Conservation (phyloP, 1,140 invertebrate genomes). For the Platorchestia sp. region DNA sequence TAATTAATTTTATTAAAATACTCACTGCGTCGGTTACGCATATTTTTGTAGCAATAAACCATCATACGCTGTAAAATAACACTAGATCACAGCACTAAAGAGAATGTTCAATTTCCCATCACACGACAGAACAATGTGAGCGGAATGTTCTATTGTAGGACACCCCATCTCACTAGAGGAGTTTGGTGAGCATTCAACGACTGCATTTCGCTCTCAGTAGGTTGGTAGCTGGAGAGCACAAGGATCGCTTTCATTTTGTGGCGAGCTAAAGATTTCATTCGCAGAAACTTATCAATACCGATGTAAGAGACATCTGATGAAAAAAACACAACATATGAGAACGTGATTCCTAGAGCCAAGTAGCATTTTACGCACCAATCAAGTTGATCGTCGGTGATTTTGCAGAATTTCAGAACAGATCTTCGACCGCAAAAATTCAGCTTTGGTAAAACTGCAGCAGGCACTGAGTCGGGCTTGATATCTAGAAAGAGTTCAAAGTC, state of each 20-base stretch:
- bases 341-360: not conserved
- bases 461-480: not conserved
- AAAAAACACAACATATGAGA: not conserved
- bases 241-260: not conserved
- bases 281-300: not conserved
- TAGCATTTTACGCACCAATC: conserved; percentile 21
- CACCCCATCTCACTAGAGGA: not conserved
- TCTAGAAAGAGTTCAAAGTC: conserved; percentile 21
- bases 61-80: too few relatives aligned
- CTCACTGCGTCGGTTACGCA: too few relatives aligned
- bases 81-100: too few relatives aligned
- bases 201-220: not conserved
- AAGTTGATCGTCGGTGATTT: not conserved
- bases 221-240: conserved; percentile 6
- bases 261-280: not conserved
- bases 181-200: not conserved
- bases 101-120: too few relatives aligned
- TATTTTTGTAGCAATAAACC: too few relatives aligned
- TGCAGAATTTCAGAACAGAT: not conserved
- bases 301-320: not conserved
- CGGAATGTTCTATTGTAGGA: not conserved
- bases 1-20: too few relatives aligned
- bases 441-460: not conserved
- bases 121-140: not conserved
- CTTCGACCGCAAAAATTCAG: not conserved